Base-by-base conservation (phyloP, 2,113 vertebrate species). In the Melanocharis versteri region DNA sequence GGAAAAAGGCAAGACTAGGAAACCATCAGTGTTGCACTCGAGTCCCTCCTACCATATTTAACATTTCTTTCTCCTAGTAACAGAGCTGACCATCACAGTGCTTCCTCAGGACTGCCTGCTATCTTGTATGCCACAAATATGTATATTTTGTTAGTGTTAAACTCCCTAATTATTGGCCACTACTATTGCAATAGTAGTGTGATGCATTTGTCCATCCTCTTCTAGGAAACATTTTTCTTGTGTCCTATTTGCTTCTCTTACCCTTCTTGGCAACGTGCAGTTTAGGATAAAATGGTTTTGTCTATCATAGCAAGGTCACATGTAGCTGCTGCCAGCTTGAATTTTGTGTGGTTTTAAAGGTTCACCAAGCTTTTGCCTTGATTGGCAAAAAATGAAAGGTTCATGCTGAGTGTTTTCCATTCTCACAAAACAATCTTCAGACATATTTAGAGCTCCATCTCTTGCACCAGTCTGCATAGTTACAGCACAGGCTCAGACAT, bases 141-240 rank as follows among this genome's bases (percentile, higher is more conserved):
- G 70, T 66, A 89, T 51, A 89, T 91, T 82, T 62, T 76, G 37
- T 79, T 83, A 69, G n/a, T 61, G 42, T 64, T 64, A 94, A 47
- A 27, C 26, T 83, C 54, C 83, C 44, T 45, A 85, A 56, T 90
- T 80, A 89, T 66, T 83, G 33, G 33, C 53, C 24, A 40, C 37
- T 53, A 6, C 84, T 77, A 18, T 54, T 84, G 35, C 31, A 62
- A 11, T 19, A 39, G 27, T 28, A 68, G 21, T 2, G 30, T 35
- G 80, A 89, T 77, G 18, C 69, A 89, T 90, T 86, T 82, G 66
- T 89, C 87, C 79, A 58, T 82, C 44, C 2, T n/a, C 70, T 56
- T 95, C 66, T 90, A 93, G 60, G 17, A 64, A 71, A 22, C 8
- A 57, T 81, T 85, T 81, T 77, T 39, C 9, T 35, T 69, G 37